Evolutionary conservation across 2,113 vertebrate species (phyloP).

Genomic region (Stictonetta naevosa): DNA sequence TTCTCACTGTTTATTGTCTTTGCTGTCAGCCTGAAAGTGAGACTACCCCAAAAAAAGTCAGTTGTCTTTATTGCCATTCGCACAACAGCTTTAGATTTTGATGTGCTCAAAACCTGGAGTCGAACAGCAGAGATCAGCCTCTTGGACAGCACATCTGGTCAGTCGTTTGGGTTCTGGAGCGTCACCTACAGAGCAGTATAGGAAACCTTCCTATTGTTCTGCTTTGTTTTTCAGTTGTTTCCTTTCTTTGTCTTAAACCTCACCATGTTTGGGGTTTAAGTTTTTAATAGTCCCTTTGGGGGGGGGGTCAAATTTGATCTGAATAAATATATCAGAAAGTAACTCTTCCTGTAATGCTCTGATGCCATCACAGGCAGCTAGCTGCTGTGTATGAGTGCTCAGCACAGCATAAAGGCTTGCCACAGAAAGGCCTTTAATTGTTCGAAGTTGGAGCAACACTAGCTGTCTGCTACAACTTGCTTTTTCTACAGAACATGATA

Average conservation of each 20-base stretch:
- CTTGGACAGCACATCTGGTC: not conserved
- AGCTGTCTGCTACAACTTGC: not conserved
- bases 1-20: not conserved
- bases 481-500: not conserved
- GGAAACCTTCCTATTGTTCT: not conserved
- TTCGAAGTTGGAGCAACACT: not conserved
- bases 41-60: not conserved
- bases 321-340: not conserved
- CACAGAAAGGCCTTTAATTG: not conserved
- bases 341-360: not conserved
- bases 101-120: not conserved
- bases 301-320: not conserved
- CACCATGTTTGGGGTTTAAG: not conserved
- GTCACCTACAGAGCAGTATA: not conserved
- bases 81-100: not conserved
- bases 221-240: not conserved
- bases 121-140: not conserved
- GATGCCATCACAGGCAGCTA: not conserved
- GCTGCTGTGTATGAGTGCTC: fast-evolving
- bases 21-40: not conserved
- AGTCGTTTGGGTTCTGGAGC: not conserved
- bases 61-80: not conserved
- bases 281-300: not conserved
- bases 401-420: fast-evolving
- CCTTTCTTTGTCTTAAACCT: not conserved